Evolutionary conservation across 2,113 vertebrate species (phyloP), one percentile per base, ranked within the genome.

Genomic region (Embiotoca jacksoni): DNA sequence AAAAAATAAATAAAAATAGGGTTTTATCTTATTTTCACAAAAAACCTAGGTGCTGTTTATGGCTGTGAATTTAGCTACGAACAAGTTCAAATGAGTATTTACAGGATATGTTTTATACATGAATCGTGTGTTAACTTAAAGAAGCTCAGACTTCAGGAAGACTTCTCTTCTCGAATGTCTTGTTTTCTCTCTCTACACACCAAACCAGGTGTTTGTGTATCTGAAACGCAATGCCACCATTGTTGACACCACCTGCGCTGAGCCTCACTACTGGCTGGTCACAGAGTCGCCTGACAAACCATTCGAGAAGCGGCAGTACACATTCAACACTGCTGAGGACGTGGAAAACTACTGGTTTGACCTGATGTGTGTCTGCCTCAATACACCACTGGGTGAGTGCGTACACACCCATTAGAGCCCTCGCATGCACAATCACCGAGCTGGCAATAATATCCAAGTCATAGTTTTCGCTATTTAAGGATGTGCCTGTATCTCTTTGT

Each of bases 301-400:
- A 0, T 99, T 99, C 3, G 97, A 99, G 60, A 92, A 89, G 33
- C 96, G 96, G 0, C 80, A 61, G 0, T 99, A 99, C 0, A 79
- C 90, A 0, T 94, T 99, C 52, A 93, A 86, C 73, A 94, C 93
- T 1, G 77, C 93, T 16, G 94, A 97, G 39, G 96, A 98, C 0
- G 94, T 98, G 55, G 97, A 99, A 59, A 97, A 93, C 93, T 99
- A 95, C 91, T 99, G 98, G 98, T 98, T 99, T 30, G 97, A 99
- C 46, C 84, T 99, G 87, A 96, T 99, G 92, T 99, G 96, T 35
- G 96, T 99, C 89, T 99, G 97, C 92, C 96, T 99, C 50, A 99
- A 98, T 8, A 99, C 97, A 6, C 97, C 97, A 0, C 65, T 99
- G 79, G 97, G 97, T 98, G 96, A 33, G 9, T 0, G 1, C 30